Conservation (phyloP, 2,113 vertebrate species). For the Suricata suricatta region DNA sequence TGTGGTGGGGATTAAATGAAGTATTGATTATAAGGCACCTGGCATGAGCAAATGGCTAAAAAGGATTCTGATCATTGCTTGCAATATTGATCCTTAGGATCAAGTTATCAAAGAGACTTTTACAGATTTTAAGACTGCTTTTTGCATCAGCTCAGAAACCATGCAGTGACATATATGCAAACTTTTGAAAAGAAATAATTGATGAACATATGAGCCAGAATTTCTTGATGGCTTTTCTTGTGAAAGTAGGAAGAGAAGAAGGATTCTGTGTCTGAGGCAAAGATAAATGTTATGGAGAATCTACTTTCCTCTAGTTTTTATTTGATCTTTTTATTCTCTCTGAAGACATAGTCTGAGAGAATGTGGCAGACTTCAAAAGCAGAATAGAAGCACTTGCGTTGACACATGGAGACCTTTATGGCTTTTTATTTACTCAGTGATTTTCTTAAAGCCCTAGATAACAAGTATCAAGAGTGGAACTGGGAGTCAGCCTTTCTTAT, state of each 20-base stretch:
- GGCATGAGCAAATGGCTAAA: not conserved
- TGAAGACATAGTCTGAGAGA: conserved; percentile 35
- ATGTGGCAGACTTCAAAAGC: conserved; percentile 45
- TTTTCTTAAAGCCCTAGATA: not conserved
- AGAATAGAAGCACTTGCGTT: not conserved
- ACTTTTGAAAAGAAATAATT: not conserved
- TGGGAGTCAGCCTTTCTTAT: not conserved
- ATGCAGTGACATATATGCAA: not conserved
- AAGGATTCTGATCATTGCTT: not conserved
- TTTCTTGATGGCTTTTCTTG: not conserved
- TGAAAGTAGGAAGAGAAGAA: conserved; percentile 10
- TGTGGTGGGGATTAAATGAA: not conserved
- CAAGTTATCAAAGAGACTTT: not conserved
- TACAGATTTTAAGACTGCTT: not conserved
- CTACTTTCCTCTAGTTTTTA: conserved; percentile 28
- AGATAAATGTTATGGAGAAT: conserved; percentile 47
- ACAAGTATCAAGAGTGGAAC: not conserved
- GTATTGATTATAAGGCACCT: not conserved
- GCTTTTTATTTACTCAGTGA: not conserved
- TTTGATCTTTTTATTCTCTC: conserved; percentile 58
- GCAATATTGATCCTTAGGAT: not conserved
- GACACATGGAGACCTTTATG: not conserved
- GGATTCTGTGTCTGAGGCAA: conserved; percentile 1
- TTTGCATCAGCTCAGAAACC: not conserved
- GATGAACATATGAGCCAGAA: not conserved